Evolutionary conservation across 2,113 vertebrate genomes (phyloP), one percentile per base, ranked within the genome.

Genomic region (Rafetus swinhoei): DNA sequence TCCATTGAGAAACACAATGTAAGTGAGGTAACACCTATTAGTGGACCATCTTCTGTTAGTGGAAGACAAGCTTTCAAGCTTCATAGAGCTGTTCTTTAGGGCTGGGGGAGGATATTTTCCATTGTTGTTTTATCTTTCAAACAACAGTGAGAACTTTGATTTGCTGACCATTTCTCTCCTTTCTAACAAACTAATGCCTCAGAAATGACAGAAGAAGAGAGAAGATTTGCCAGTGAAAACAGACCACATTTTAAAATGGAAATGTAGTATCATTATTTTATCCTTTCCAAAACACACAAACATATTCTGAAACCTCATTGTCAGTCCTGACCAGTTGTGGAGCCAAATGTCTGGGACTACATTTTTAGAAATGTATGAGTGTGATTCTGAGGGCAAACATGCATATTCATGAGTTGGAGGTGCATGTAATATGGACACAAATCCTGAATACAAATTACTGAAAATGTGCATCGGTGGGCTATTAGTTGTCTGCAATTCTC

Each of bases 361-460:
- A 25, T 32, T 29, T 3, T 15, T 77, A 21, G 50, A 79, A 29
- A 79, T 32, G 4, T 3, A 7, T 24, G 7, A 24, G 1, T 2
- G 9, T 6, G 55, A 39, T 52, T 39, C 57, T 21, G 57, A 45
- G 6, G 12, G 69, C 7, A 10, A 69, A 22, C 76, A n/a, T 5
- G 1, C 62, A 21, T 45, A 39, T 11, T 69, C 59, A 50, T 2
- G 22, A 5, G 54, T 72, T 59, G 6, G 0, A 4, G 22, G 77
- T 76, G 18, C 0, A 53, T 32, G 84, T 76, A 39, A 39, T 18
- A 45, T 6, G 19, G 84, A 59, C 11, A 1, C 18, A 16, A 6
- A 82, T n/a, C 1, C 0, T 1, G 3, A 0, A 59, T 2, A 0
- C 10, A 32, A 32, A 29, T 10, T 0, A 0, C 79, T 8, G 53